Base-by-base conservation (phyloP, 2,888 invertebrate species). In the Barypeithes pellucidus region DNA sequence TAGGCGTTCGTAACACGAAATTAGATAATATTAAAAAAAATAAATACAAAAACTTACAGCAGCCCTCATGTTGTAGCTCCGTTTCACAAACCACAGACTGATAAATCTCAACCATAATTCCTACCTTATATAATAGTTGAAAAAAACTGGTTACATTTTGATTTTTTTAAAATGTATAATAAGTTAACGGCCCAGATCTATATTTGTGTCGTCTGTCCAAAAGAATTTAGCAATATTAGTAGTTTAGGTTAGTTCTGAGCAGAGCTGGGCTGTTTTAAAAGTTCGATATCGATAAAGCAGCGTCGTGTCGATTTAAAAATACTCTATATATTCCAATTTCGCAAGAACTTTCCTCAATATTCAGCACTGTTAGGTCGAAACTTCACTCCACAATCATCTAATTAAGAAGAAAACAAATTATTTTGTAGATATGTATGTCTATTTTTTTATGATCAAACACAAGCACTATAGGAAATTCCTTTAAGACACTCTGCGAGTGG, bases 41-140 rank as follows among this genome's bases (percentile, higher is more conserved):
- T 1, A 14, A 24, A 29, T 39, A 36, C 11, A 20, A 60, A 43
- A 22, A 62, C 62, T 62, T 62, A 62, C 62, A 43, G 45, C 18
- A 7, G 45, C 62, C 45, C 62, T 43, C 62, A 62, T 62, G 16
- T 45, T 62, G 41, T 62, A 43, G 45, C 45, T 24, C 29, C 24
- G 43, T 45, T 24, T 2, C 8, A 12, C 16, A 0, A 24, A 62
- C 62, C 22, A 45, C 62, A 62, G 11, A 62, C 62, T 62, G 43
- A 45, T 45, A 41, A 45, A 18, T 7, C 5, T 11, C 1, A n/a
- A 18, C 16, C 18, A 43, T 7, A 16, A 20, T 11, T 12, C 29
- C 29, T 29, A 18, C 24, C 43, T 62, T 43, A 54, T 54, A 66
- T 50, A 66, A 50, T 50, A 66, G 36, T 36, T 52, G 14, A 33